A percentile compares a stretch with the other conserved stretches of the same genome.
Evolutionary conservation across 2,113 vertebrate genomes (phyloP).

Genomic region (Numenius arquata): DNA sequence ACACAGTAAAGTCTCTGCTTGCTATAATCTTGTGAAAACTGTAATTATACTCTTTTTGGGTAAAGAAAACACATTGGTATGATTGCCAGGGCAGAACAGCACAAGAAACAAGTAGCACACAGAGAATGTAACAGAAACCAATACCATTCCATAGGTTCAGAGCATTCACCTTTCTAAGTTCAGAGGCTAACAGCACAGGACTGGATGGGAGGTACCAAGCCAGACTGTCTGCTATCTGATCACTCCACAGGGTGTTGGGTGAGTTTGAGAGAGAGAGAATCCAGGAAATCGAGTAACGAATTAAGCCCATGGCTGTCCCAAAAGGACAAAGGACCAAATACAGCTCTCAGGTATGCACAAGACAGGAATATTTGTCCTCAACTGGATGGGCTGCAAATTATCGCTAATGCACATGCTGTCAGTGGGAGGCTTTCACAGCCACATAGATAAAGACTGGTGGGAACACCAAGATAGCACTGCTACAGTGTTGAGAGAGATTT

Average conservation of each 20-base stretch:
- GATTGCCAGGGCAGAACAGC: neutral
- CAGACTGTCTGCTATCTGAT: neutral
- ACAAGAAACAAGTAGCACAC: neutral
- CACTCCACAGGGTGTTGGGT: neutral
- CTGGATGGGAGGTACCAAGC: neutral
- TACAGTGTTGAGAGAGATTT: neutral
- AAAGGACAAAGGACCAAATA: neutral
- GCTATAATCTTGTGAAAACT: neutral
- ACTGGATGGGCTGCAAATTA: neutral
- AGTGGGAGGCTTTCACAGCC: neutral
- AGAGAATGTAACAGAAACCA: neutral
- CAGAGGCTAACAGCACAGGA: neutral
- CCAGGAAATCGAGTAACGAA: neutral
- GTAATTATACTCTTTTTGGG: neutral
- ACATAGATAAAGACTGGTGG: neutral
- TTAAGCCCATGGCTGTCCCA: neutral
- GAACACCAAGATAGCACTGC: neutral
- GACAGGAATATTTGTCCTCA: neutral
- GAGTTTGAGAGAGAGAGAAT: neutral
- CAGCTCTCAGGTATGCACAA: neutral
- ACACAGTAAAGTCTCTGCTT: neutral
- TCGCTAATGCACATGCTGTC: neutral
- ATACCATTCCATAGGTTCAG: rapidly evolving
- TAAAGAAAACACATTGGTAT: neutral
- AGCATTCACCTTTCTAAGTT: neutral